Conservation (phyloP, 2,113 vertebrate genomes). For the Gasterosteus aculeatus region DNA sequence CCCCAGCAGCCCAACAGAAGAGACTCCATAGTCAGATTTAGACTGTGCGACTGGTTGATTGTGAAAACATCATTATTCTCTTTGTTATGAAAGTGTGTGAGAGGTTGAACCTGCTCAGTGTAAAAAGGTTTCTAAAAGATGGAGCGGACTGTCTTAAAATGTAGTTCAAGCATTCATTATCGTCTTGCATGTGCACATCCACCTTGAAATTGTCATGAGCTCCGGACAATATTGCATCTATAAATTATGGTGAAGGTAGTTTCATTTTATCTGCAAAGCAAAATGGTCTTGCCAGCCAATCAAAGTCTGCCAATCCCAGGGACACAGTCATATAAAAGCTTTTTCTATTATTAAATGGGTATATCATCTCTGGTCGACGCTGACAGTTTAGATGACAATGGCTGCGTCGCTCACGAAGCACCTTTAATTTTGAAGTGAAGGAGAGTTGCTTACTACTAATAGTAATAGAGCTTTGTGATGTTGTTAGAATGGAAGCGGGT, state of each 20-base stretch:
- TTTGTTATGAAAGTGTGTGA: slow-evolving; percentile 2
- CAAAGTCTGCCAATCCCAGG: slow-evolving; percentile 67
- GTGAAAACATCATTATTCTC: slow-evolving; percentile 14
- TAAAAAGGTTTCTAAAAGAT: slow-evolving; percentile 8
- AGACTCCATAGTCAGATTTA: background rate
- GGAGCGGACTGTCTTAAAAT: slow-evolving; percentile 23
- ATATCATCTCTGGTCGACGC: slow-evolving; percentile 72
- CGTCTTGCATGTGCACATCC: slow-evolving; percentile 19
- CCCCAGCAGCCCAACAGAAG: background rate
- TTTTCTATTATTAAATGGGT: slow-evolving; percentile 78
- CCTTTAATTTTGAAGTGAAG: slow-evolving; percentile 48
- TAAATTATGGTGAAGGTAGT: slow-evolving; percentile 77
- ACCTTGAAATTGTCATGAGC: slow-evolving; percentile 49
- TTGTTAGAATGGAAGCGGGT: slow-evolving; percentile 2
- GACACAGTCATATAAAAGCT: slow-evolving; percentile 73
- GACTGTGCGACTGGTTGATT: background rate
- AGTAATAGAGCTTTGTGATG: slow-evolving; percentile 2
- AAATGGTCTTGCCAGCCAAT: slow-evolving; percentile 72
- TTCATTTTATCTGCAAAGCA: slow-evolving; percentile 76
- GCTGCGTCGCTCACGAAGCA: slow-evolving; percentile 64
- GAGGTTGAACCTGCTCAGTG: slow-evolving; percentile 14
- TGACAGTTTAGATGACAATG: slow-evolving; percentile 61
- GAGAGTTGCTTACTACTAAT: slow-evolving; percentile 13
- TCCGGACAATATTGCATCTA: slow-evolving; percentile 71
- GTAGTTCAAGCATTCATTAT: slow-evolving; percentile 46